These are phyloP conservation scores for Pseudomyrmex sp. DNA, from an alignment of 1,140 invertebrate species.

Conservation along the genomic window DNA sequence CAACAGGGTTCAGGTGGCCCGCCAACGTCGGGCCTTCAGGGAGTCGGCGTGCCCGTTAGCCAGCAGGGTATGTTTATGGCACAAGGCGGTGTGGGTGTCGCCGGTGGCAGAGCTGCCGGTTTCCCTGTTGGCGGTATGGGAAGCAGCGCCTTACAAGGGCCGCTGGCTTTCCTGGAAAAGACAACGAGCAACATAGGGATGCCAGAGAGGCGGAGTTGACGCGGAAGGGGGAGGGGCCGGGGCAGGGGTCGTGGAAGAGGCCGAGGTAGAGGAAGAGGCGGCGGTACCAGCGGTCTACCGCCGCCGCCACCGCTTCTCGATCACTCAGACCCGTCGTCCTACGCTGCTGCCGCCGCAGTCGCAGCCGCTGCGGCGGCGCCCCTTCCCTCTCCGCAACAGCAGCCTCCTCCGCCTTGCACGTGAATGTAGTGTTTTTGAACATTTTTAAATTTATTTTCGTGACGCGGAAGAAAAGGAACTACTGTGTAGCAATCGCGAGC, in stretches of 20 bases:
- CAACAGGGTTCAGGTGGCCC: slow-evolving; percentile 78
- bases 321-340: slow-evolving; percentile 82
- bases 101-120: slow-evolving; percentile 70
- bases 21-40: slow-evolving; percentile 79
- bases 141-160: slow-evolving; percentile 86
- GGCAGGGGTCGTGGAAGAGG: slow-evolving; percentile 86
- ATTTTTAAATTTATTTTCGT: slow-evolving; percentile 10
- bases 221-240: slow-evolving; percentile 87
- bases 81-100: slow-evolving; percentile 70
- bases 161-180: slow-evolving; percentile 89
- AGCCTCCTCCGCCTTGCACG: slow-evolving; percentile 80
- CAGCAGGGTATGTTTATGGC: slow-evolving; percentile 83
- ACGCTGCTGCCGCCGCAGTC: slow-evolving; percentile 79
- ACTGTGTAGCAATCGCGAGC: too few species aligned
- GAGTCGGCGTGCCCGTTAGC: slow-evolving; percentile 82
- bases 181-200: slow-evolving; percentile 91
- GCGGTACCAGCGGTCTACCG: slow-evolving; percentile 74
- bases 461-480: slow-evolving; percentile 2
- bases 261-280: slow-evolving; percentile 85
- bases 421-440: slow-evolving; percentile 33
- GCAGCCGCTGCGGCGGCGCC: slow-evolving; percentile 79
- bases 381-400: slow-evolving; percentile 84
- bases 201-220: slow-evolving; percentile 87
- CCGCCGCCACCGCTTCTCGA: slow-evolving; percentile 80
- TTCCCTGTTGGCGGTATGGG: slow-evolving; percentile 80